Evolutionary conservation across 2,797 vertebrate species (phyloP).

Genomic region (Bradypodion ventrale): DNA sequence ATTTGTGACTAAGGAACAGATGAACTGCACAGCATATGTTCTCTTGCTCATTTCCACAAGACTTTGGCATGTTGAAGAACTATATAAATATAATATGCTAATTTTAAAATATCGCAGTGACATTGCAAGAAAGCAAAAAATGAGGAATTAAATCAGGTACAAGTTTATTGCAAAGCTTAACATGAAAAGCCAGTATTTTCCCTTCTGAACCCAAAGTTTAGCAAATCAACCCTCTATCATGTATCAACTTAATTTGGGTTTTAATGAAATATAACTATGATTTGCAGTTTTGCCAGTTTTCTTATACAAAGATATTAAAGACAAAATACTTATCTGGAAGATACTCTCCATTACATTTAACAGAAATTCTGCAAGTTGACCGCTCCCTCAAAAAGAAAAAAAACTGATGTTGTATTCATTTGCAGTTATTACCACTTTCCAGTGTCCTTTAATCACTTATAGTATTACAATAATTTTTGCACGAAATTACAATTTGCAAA

Average conservation of each 20-base stretch:
- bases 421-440: slow-evolving; percentile 51
- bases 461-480: slow-evolving; percentile 60
- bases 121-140: slow-evolving; percentile 30
- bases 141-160: slow-evolving; percentile 16
- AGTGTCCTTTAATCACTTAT: slow-evolving; percentile 55
- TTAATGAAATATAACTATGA: slow-evolving; percentile 43
- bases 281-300: slow-evolving; percentile 36
- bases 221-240: slow-evolving; percentile 27
- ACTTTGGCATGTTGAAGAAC: slow-evolving; percentile 29
- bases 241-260: slow-evolving; percentile 37
- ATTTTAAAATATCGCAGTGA: slow-evolving; percentile 24
- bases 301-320: slow-evolving; percentile 46
- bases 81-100: slow-evolving; percentile 34
- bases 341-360: slow-evolving; percentile 21
- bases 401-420: slow-evolving; percentile 40
- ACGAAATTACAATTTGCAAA: slow-evolving; percentile 62
- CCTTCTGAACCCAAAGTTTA: slow-evolving; percentile 18
- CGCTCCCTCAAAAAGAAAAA: slow-evolving; percentile 26
- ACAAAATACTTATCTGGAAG: slow-evolving; percentile 62
- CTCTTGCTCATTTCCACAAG: slow-evolving; percentile 21
- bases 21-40: slow-evolving; percentile 14
- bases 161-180: slow-evolving; percentile 32
- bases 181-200: slow-evolving; percentile 25
- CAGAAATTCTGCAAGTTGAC: slow-evolving; percentile 1
- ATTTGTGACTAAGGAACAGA: slow-evolving; percentile 39